Percentiles rank a stretch among this genome's conserved stretches.
Conservation (phyloP, 2,888 invertebrate genomes). For the Corbicula japonica region DNA sequence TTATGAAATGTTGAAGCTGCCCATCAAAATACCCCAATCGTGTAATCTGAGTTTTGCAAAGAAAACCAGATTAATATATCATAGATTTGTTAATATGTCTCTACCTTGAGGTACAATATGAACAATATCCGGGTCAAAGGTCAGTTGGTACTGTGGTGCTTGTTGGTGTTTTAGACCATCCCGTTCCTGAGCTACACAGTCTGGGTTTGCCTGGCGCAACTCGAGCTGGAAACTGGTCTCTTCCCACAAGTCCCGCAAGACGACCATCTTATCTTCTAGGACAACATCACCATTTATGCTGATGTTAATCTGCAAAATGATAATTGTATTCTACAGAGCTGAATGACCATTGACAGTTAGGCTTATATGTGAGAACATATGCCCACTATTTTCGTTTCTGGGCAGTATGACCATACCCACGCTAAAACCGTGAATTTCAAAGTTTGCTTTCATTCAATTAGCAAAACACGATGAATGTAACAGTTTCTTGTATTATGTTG, state of each 20-base stretch:
- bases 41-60: too few relatives aligned
- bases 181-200: slow-evolving; percentile 94
- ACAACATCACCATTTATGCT: slow-evolving; percentile 71
- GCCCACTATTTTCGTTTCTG: too few relatives aligned
- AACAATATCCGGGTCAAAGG: slow-evolving; percentile 87
- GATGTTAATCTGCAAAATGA: slow-evolving; percentile 70
- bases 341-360: not conserved
- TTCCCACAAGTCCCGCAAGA: slow-evolving; percentile 96
- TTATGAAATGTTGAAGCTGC: too few relatives aligned
- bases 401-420: too few relatives aligned
- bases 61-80: too few relatives aligned
- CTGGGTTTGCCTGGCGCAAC: slow-evolving; percentile 92
- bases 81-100: not conserved
- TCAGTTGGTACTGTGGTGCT: slow-evolving; percentile 91
- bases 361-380: not conserved
- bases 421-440: too few relatives aligned
- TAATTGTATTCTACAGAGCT: not conserved
- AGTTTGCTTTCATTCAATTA: not conserved
- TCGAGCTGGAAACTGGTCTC: slow-evolving; percentile 97
- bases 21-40: too few relatives aligned
- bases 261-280: slow-evolving; percentile 87
- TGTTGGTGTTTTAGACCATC: slow-evolving; percentile 90
- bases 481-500: too few relatives aligned
- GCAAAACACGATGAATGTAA: not conserved
- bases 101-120: slow-evolving; percentile 70